Percentiles rank a stretch among this genome's conserved stretches.
Conservation (phyloP, 2,113 vertebrate genomes). For the human region GRCh38 chr18:30634501-30635000, state of each 20-base stretch:
- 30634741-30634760: neutral
- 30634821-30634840: neutral
- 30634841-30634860: neutral
- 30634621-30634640: slow-evolving; percentile 24
- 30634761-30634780: neutral
- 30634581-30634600: slow-evolving; percentile 65
- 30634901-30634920: slow-evolving; percentile 13
- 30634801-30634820: neutral
- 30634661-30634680: slow-evolving; percentile 21
- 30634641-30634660: neutral
- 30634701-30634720: slow-evolving; percentile 9
- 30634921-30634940: neutral
- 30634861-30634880: neutral
- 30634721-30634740: neutral
- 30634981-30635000: neutral
- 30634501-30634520: neutral
- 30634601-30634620: slow-evolving; percentile 26
- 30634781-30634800: neutral
- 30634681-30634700: slow-evolving; percentile 2
- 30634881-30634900: slow-evolving; percentile 7
- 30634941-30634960: neutral
- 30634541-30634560: slow-evolving; percentile 47
- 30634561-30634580: slow-evolving; percentile 20
- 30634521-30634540: neutral
- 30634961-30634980: neutral